phyloP scores from a whole-genome alignment of 2,113 vertebrate genomes.

The Condylura cristata region DNA sequence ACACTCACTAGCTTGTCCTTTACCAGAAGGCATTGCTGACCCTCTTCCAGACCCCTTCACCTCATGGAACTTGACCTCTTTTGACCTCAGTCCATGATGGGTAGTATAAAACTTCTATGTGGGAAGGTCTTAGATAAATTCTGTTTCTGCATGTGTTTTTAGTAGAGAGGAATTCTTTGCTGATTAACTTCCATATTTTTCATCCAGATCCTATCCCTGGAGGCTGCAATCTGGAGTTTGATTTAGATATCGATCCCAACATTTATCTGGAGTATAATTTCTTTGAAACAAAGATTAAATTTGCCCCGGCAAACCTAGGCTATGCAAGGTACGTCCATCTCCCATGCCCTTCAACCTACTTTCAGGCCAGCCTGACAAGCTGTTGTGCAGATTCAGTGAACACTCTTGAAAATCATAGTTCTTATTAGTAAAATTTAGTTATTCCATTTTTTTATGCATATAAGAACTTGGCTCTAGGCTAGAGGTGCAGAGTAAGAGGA shows the following conservation, averaged over 20 bases:
- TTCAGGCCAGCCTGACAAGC: neutral
- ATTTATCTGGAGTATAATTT: constrained; percentile 93
- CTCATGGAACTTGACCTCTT: neutral
- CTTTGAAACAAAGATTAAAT: constrained; percentile 90
- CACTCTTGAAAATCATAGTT: neutral
- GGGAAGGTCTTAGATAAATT: neutral
- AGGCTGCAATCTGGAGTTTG: constrained; percentile 93
- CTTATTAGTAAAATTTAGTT: neutral
- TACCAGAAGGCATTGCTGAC: neutral
- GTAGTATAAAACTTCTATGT: neutral
- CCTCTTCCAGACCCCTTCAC: neutral
- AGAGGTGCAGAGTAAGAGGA: too few species aligned
- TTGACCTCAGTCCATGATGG: neutral
- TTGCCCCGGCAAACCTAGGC: constrained; percentile 95
- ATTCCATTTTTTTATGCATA: neutral
- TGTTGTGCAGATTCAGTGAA: neutral
- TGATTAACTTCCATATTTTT: constrained; percentile 51
- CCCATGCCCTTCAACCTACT: neutral
- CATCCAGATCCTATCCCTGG: constrained; percentile 94
- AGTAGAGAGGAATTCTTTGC: neutral
- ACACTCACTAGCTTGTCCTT: neutral
- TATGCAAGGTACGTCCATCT: constrained; percentile 87
- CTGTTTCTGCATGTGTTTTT: constrained; percentile 5
- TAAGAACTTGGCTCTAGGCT: too few species aligned
- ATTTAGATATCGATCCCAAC: constrained; percentile 93